These are phyloP conservation scores for Sogatella furcifera DNA, from an alignment of 1,140 invertebrate genomes.

Conservation along the genomic window DNA sequence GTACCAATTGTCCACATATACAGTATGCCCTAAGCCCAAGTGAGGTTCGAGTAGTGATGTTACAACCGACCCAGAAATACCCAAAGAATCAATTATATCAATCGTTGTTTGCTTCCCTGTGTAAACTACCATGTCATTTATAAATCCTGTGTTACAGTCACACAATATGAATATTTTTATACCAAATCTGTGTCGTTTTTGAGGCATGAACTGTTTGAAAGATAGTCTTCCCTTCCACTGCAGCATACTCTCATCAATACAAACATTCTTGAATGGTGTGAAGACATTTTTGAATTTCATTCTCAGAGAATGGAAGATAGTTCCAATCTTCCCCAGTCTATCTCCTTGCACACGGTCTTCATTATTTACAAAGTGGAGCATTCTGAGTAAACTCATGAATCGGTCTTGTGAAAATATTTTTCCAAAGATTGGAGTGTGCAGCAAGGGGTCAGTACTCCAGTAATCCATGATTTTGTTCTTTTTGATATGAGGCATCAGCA, in stretches of 20 bases:
- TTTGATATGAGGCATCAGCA: too few species aligned
- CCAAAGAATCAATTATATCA: constrained; percentile 17
- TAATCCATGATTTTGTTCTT: too few species aligned
- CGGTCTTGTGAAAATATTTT: too few species aligned
- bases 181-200: constrained; percentile 27
- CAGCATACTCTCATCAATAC: too few species aligned
- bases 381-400: too few species aligned
- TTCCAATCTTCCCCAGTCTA: neutral
- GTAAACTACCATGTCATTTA: constrained; percentile 28
- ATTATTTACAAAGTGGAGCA: neutral
- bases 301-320: neutral
- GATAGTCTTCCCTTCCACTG: too few species aligned
- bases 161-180: constrained; percentile 27
- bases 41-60: constrained; percentile 25
- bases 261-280: too few species aligned
- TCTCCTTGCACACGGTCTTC: neutral
- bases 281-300: constrained; percentile 14
- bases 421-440: too few species aligned
- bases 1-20: constrained; percentile 33
- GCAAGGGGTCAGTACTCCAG: too few species aligned
- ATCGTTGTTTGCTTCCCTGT: constrained; percentile 19
- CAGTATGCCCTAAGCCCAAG: constrained; percentile 24
- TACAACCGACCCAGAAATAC: constrained; percentile 29
- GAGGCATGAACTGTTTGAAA: constrained; percentile 30
- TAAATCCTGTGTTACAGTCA: constrained; percentile 24